Evolutionary conservation across 2,888 invertebrate species (phyloP).

Genomic region (Chloroclysta siterata): DNA sequence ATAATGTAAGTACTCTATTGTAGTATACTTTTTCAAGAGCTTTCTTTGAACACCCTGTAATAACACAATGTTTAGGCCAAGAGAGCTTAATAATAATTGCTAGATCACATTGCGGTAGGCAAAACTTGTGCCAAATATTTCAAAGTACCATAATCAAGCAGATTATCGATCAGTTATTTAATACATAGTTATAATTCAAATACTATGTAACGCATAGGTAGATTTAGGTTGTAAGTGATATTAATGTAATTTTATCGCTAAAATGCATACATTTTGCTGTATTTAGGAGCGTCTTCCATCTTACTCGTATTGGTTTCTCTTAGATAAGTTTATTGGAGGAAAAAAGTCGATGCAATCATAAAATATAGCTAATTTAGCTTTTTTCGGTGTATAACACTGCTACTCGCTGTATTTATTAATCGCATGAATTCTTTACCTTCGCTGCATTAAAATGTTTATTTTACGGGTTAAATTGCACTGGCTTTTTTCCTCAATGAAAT

Average conservation of each 20-base stretch:
- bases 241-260: conserved; percentile 75
- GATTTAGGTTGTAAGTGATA: conserved; percentile 79
- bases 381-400: conserved; percentile 51
- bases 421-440: conserved; percentile 39
- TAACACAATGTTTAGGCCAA: conserved; percentile 24
- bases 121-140: conserved; percentile 76
- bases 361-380: conserved; percentile 28
- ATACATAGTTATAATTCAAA: conserved; percentile 70
- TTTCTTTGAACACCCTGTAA: conserved; percentile 4
- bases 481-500: conserved; percentile 30
- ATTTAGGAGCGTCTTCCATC: conserved; percentile 84
- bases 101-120: conserved; percentile 39
- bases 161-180: conserved; percentile 66
- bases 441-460: conserved; percentile 25
- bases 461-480: conserved; percentile 31
- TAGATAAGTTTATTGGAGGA: conserved; percentile 62
- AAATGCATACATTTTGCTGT: conserved; percentile 81
- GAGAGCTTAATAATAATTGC: conserved; percentile 34
- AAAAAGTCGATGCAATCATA: conserved; percentile 47
- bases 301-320: conserved; percentile 76
- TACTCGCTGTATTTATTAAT: conserved; percentile 31
- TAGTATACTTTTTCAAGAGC: background rate
- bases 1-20: background rate
- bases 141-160: conserved; percentile 58
- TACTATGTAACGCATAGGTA: conserved; percentile 72